phyloP scores from a whole-genome alignment of 2,797 vertebrate genomes.

The Coendou prehensilis region DNA sequence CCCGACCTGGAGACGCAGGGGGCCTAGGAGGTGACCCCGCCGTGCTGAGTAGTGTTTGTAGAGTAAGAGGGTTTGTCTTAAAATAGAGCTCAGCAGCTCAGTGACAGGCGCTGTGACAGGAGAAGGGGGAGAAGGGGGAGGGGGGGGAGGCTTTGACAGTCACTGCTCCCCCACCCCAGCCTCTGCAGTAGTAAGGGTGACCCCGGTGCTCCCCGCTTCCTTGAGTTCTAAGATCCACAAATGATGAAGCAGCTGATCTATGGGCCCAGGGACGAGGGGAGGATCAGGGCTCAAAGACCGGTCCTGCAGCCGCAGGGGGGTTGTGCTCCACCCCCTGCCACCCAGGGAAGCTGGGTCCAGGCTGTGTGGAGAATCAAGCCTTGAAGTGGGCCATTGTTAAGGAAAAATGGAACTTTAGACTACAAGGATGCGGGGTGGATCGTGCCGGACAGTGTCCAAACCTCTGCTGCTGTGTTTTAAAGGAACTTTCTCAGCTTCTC shows the following conservation, averaged over 20 bases:
- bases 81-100: constrained; percentile 39
- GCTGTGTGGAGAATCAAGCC: neutral
- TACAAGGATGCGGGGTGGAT: neutral
- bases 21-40: neutral
- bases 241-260: neutral
- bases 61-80: constrained; percentile 56
- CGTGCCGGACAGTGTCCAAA: too few species aligned
- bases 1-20: neutral
- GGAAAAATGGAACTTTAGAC: neutral
- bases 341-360: neutral
- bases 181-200: neutral
- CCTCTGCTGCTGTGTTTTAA: neutral
- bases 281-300: neutral
- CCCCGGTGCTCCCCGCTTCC: neutral
- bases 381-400: neutral
- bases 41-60: constrained; percentile 27
- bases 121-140: neutral
- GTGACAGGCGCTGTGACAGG: neutral
- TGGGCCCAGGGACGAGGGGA: neutral
- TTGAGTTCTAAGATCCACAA: neutral
- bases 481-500: neutral
- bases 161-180: neutral
- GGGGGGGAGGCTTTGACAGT: neutral
- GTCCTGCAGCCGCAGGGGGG: neutral
- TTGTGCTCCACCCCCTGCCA: neutral